A percentile compares a stretch with the other conserved stretches of the same genome.
These are phyloP conservation scores for Acheta domesticus DNA, from an alignment of 2,888 invertebrate species.

Conservation along the genomic window DNA sequence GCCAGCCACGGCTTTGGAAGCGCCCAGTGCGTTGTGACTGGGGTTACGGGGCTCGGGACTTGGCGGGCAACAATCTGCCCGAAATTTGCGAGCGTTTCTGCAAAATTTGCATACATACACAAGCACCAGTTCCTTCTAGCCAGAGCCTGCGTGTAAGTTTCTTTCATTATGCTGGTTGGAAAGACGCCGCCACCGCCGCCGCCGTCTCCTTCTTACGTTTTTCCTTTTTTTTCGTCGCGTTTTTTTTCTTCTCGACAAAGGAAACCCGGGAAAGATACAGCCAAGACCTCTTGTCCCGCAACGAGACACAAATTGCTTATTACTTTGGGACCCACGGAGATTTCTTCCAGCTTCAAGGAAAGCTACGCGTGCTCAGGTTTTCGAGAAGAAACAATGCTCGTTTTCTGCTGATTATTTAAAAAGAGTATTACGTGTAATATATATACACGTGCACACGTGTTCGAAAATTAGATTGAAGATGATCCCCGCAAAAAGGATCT, in stretches of 20 bases:
- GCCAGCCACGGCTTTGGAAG: not conserved
- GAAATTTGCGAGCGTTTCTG: not conserved
- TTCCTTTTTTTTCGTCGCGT: too few relatives aligned
- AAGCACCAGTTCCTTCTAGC: not conserved
- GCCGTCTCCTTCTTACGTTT: not conserved
- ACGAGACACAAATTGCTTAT: too few relatives aligned
- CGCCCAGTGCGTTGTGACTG: not conserved
- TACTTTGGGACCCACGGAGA: too few relatives aligned
- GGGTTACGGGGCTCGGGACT: not conserved
- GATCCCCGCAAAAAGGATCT: too few relatives aligned
- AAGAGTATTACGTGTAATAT: too few relatives aligned
- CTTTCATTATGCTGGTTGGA: not conserved
- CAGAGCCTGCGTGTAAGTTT: not conserved
- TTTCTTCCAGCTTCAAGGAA: too few relatives aligned
- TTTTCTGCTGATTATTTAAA: too few relatives aligned
- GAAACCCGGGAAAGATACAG: not conserved
- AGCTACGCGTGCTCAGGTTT: too few relatives aligned
- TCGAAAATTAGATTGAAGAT: too few relatives aligned
- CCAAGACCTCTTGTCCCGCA: too few relatives aligned
- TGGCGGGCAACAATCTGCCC: not conserved
- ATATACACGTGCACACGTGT: too few relatives aligned
- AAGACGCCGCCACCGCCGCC: not conserved
- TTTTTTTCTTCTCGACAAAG: not conserved
- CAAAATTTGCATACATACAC: slow-evolving; percentile 5
- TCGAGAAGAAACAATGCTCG: too few relatives aligned